A percentile compares a stretch with the other conserved stretches of the same genome.
Evolutionary conservation across 2,888 invertebrate genomes (phyloP).

Genomic region (Notocelia uddmanniana): DNA sequence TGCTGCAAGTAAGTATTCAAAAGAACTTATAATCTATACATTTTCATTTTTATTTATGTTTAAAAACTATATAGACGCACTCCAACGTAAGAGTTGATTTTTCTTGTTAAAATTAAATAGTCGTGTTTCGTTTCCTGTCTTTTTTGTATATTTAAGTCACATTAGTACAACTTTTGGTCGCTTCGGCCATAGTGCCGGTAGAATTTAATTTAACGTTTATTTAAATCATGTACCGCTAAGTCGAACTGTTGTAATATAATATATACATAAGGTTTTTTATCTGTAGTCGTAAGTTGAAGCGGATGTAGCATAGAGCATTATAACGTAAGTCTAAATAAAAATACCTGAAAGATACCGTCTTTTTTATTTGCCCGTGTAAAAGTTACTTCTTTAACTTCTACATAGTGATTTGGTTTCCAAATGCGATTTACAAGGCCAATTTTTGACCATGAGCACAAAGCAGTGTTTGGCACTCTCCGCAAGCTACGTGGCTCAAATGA

Average conservation of each 20-base stretch:
- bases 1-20: background rate
- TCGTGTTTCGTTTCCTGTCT: background rate
- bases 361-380: slow-evolving; percentile 43
- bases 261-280: slow-evolving; percentile 50
- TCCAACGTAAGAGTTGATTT: background rate
- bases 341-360: slow-evolving; percentile 49
- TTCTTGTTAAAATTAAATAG: background rate
- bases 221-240: slow-evolving; percentile 48
- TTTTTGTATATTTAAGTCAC: background rate
- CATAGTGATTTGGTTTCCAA: too few species aligned
- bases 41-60: too few species aligned
- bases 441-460: too few species aligned
- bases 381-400: too few species aligned
- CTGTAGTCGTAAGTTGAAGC: slow-evolving; percentile 47
- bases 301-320: slow-evolving; percentile 47
- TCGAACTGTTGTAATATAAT: slow-evolving; percentile 53
- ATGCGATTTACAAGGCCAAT: too few species aligned
- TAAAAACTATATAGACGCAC: too few species aligned
- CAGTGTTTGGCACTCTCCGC: too few species aligned
- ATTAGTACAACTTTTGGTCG: slow-evolving; percentile 22
- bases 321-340: slow-evolving; percentile 55
- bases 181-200: slow-evolving; percentile 33
- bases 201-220: slow-evolving; percentile 39
- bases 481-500: too few species aligned
- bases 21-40: background rate